phyloP scores from a whole-genome alignment of 1,140 invertebrate species.

The Mercenaria mercenaria region DNA sequence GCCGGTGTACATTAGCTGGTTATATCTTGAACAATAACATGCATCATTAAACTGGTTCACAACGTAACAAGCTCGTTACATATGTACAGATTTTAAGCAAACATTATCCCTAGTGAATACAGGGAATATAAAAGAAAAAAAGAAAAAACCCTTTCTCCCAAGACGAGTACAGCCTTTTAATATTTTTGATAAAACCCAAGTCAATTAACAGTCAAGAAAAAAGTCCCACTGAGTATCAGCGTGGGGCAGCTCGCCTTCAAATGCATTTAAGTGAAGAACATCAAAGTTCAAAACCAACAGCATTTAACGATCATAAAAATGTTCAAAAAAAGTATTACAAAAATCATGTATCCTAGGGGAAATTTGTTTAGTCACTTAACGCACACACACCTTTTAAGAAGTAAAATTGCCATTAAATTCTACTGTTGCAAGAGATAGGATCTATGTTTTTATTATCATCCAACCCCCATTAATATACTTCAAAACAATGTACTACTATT shows the following conservation, averaged over 20 bases:
- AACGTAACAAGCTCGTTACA: not conserved
- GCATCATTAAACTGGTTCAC: not conserved
- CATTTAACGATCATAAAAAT: conserved; percentile 20
- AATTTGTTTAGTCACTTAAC: conserved; percentile 3
- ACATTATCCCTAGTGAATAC: not conserved
- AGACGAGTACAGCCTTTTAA: conserved; percentile 2
- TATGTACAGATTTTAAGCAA: conserved; percentile 22
- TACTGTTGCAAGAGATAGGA: not conserved
- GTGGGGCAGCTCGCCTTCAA: conserved; percentile 1
- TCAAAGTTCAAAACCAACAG: conserved; percentile 27
- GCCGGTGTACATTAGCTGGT: not conserved
- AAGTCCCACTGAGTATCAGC: not conserved
- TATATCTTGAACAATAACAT: not conserved
- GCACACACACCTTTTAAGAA: not conserved
- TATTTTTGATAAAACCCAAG: not conserved
- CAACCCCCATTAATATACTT: no score
- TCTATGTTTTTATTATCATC: no score
- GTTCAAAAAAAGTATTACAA: not conserved
- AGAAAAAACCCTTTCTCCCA: not conserved
- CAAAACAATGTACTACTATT: no score
- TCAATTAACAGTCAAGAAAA: not conserved
- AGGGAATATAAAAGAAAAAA: not conserved
- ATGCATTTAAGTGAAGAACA: not conserved
- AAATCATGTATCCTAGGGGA: conserved; percentile 2
- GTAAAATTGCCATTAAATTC: not conserved